These are phyloP conservation scores for Steinernema scapterisci DNA, from an alignment of 2,888 invertebrate species.

Conservation along the genomic window DNA sequence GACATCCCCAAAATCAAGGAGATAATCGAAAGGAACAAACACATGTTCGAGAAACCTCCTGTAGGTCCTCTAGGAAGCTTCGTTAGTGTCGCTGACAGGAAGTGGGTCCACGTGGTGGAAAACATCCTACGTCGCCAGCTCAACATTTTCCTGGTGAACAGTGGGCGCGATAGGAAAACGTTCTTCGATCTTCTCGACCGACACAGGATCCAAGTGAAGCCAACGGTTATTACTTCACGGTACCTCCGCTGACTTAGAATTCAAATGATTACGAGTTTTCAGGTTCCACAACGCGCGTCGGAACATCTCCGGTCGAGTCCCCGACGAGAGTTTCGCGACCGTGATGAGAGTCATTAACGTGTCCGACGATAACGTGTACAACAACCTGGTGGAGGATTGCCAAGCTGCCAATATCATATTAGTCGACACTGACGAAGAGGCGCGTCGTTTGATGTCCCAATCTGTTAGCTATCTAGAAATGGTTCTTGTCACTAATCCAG, in stretches of 20 bases:
- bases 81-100: constrained; percentile 48
- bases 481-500: background rate
- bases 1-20: constrained; percentile 43
- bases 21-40: constrained; percentile 39
- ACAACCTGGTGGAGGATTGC: constrained; percentile 21
- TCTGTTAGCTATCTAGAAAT: constrained; percentile 37
- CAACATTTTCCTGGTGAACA: constrained; percentile 33
- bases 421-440: constrained; percentile 51
- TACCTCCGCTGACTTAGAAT: no score
- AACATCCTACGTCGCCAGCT: constrained; percentile 36
- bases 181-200: constrained; percentile 27
- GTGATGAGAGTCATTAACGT: constrained; percentile 36
- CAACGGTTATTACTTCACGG: background rate
- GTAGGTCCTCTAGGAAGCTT: constrained; percentile 56
- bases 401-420: constrained; percentile 42
- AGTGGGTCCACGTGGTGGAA: constrained; percentile 55
- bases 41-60: constrained; percentile 45
- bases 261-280: background rate
- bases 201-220: background rate
- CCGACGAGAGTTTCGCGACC: constrained; percentile 16
- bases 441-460: constrained; percentile 52
- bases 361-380: constrained; percentile 35
- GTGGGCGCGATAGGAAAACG: background rate
- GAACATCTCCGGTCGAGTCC: constrained; percentile 31
- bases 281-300: background rate